Conservation (phyloP, 2,888 invertebrate genomes). For the Gisinianus flammeolus region DNA sequence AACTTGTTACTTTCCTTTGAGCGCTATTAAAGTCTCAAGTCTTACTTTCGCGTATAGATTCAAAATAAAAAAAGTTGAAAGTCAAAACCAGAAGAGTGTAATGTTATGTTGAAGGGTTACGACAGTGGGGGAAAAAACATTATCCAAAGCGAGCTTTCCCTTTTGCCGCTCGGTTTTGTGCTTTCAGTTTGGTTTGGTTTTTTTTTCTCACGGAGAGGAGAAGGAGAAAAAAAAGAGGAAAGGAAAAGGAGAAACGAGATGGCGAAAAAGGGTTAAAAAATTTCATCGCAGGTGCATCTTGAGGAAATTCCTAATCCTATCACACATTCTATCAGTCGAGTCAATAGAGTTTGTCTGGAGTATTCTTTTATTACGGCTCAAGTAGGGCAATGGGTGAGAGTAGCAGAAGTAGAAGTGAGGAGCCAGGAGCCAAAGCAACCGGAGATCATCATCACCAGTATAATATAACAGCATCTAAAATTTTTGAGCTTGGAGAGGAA, state of each 20-base stretch:
- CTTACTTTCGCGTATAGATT: too few relatives aligned
- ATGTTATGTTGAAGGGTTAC: background rate
- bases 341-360: background rate
- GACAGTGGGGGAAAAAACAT: background rate
- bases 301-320: background rate
- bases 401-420: too few relatives aligned
- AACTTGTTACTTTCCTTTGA: too few relatives aligned
- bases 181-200: too few relatives aligned
- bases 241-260: background rate
- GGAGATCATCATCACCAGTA: too few relatives aligned
- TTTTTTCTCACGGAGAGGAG: too few relatives aligned
- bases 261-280: background rate
- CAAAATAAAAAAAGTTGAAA: too few relatives aligned
- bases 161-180: too few relatives aligned
- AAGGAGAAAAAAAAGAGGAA: background rate
- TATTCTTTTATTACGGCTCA: background rate
- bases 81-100: too few relatives aligned
- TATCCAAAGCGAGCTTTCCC: too few relatives aligned
- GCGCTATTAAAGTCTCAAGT: too few relatives aligned
- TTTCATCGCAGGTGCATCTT: conserved; percentile 4
- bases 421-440: too few relatives aligned
- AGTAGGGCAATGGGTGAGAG: background rate
- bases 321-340: background rate
- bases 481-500: background rate
- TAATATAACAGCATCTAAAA: conserved; percentile 4